These are phyloP conservation scores for Epiblema foenella DNA, from an alignment of 2,888 invertebrate genomes.

Conservation along the genomic window DNA sequence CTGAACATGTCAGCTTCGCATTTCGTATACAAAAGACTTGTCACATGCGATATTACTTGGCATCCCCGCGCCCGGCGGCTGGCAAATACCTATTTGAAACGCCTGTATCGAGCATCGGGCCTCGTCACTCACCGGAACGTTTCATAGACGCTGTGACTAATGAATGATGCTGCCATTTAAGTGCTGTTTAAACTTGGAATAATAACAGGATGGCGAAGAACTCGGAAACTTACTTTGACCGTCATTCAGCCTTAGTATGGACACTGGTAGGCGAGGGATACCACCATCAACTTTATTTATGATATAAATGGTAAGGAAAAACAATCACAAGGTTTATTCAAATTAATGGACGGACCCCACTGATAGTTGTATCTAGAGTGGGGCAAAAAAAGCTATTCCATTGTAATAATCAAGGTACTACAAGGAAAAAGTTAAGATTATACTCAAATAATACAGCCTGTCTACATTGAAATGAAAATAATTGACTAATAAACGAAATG, in stretches of 20 bases:
- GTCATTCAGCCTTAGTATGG: no score
- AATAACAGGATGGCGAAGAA: not conserved
- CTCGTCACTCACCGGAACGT: slow-evolving; percentile 39
- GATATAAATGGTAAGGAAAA: not conserved
- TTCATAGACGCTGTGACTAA: slow-evolving; percentile 42
- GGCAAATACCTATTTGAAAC: slow-evolving; percentile 53
- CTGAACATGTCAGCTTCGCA: slow-evolving; percentile 57
- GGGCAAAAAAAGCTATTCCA: not conserved
- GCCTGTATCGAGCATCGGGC: slow-evolving; percentile 37
- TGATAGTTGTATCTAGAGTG: not conserved
- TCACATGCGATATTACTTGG: slow-evolving; percentile 56
- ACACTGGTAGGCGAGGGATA: no score
- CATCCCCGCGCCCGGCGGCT: slow-evolving; percentile 60
- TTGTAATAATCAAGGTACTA: not conserved
- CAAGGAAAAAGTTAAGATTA: not conserved
- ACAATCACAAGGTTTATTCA: not conserved
- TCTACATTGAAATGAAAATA: slow-evolving; percentile 3
- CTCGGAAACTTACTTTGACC: not conserved
- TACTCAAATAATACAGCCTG: not conserved
- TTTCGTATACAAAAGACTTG: slow-evolving; percentile 55
- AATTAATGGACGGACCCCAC: not conserved
- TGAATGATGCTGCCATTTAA: slow-evolving; percentile 33
- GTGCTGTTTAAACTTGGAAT: slow-evolving; percentile 9
- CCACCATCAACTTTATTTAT: no score
- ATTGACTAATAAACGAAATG: slow-evolving; percentile 10